Evolutionary conservation across 2,888 invertebrate species (phyloP), one percentile per base, ranked within the genome.

Genomic region (Abscondita cerata): DNA sequence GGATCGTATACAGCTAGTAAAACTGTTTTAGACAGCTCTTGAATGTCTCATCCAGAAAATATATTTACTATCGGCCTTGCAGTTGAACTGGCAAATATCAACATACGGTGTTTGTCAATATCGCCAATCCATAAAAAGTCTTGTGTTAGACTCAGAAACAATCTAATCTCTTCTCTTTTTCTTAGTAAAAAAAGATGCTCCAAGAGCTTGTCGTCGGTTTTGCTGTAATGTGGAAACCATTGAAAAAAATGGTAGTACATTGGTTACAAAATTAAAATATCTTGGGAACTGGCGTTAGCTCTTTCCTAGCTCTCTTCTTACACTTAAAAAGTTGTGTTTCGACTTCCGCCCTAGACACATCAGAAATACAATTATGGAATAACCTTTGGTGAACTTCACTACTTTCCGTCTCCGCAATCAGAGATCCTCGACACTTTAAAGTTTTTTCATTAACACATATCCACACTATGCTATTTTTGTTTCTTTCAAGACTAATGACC

Each of bases 1-100:
- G 13, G 40, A 40, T 15, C 40, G 40, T 40, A 40, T 40, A 40
- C 40, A 40, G 40, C 13, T 15, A 15, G 40, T 40, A 40, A 40
- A 40, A 40, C 13, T 40, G 12, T 47, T 47, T 47, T 47, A 20
- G 47, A 25, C 25, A 47, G 47, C 47, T 47, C 47, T 47, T 47
- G 31, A 47, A 47, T 20, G 47, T 25, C 25, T 12, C 31, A 25
- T 47, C 20, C 25, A 47, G 47, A 47, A 47, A 47, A 47, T 20
- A 25, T 25, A 25, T 47, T 47, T 47, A 25, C 47, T 47, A 25
- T 47, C 13, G 25, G 25, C 47, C 13, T 47, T 13, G 47, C 47
- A 47, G 47, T 47, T 47, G 25, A 8, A 25, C 25, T 25, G 25
- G 25, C 6, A 47, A 31, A 47, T 47, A 47, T 25, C 20, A 47